Base-by-base conservation (phyloP, 2,797 vertebrate genomes). In the Sparidentex hasta region DNA sequence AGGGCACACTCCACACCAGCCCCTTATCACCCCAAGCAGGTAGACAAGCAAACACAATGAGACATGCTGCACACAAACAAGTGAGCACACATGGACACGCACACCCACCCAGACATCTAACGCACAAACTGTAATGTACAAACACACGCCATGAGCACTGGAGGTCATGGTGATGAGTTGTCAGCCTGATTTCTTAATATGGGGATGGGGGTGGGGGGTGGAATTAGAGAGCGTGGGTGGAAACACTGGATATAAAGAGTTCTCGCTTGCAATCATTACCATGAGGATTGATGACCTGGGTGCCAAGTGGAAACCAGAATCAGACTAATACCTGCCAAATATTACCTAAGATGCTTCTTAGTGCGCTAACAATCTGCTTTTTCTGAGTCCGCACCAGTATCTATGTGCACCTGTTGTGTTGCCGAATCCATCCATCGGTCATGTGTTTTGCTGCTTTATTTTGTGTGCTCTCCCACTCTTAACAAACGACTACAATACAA, bases 11-110 rank as follows among this genome's bases (percentile, higher is more conserved):
- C 83, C 16, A 73, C 74, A 66, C 68, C 23, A 68, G 87, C 75
- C 85, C 89, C 89, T 91, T 93, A 93, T 93, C 90, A 88, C 78
- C 78, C 71, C 11, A 5, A 78, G 71, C 93, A 92, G 92, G 87
- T 93, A 92, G 81, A 88, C 83, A 87, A 72, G 64, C 85, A 70
- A 83, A 86, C 81, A 91, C 88, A 93, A 91, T 82, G 82, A 79
- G 68, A 82, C 71, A 55, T 29, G 20, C 52, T 16, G n/a, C 50
- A 17, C 65, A 55, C 57, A 70, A 67, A 48, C 74, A 87, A 75
- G 78, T 56, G 33, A 71, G 58, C 47, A 70, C 76, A 75, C 74
- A 12, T 18, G 46, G 70, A 83, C 20, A 1, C 25, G 9, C 62
- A 54, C 78, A 55, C 51, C 43, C 58, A 66, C 71, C 21, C 54